Conservation (phyloP, 2,797 vertebrate species). For the Botia almorhae region DNA sequence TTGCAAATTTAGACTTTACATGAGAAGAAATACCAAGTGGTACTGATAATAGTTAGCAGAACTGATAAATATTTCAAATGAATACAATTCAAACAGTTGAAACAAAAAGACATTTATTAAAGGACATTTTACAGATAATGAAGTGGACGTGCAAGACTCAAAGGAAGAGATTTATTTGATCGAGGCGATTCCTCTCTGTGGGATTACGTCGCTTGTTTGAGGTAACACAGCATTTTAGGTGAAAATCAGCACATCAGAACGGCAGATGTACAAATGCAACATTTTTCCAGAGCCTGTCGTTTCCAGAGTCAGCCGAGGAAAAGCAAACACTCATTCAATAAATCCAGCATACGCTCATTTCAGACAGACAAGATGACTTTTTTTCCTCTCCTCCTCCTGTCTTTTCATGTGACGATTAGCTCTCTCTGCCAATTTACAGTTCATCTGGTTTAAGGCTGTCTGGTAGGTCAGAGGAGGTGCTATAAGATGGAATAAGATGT, state of each 20-base stretch:
- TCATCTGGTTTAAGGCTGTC: conserved; percentile 73
- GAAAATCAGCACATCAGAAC: background rate
- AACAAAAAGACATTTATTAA: conserved; percentile 42
- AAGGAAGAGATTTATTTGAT: background rate
- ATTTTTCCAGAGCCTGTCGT: background rate
- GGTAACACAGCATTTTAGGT: background rate
- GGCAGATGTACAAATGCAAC: background rate
- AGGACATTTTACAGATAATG: background rate
- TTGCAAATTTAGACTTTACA: too few species aligned
- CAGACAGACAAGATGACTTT: conserved; percentile 26
- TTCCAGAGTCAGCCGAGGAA: background rate
- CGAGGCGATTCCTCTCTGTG: too few species aligned
- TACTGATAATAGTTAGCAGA: background rate
- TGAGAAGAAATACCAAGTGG: too few species aligned
- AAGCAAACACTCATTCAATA: conserved; percentile 4
- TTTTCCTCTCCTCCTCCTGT: conserved; percentile 38
- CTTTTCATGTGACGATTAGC: conserved; percentile 72
- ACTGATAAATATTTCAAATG: background rate
- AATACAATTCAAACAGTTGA: background rate
- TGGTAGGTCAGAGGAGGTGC: conserved; percentile 60
- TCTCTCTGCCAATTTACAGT: conserved; percentile 78
- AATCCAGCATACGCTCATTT: conserved; percentile 63
- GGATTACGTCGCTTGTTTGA: background rate
- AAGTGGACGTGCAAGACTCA: background rate
- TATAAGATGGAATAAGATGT: conserved; percentile 81